Base-by-base conservation (phyloP, 2,888 invertebrate genomes). In the Rotaria macrura region DNA sequence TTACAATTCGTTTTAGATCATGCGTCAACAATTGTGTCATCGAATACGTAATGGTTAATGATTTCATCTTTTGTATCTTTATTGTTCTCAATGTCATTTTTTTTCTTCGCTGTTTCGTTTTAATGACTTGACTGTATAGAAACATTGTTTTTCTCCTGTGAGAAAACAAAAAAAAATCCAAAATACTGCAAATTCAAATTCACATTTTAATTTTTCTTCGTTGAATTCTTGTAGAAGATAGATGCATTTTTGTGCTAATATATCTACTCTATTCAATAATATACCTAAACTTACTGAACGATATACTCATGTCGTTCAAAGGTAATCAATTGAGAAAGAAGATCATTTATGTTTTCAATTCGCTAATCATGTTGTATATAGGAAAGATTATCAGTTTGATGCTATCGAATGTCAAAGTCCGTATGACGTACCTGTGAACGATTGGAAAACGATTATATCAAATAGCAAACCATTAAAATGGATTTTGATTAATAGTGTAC, bases 381-480 rank as follows among this genome's bases (percentile, higher is more conserved):
- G 79, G 12, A 43, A 79, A 79, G 79, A 79, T 43, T 79, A 79
- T 79, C 79, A 2, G 43, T 79, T 79, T 40, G 43, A 79, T 12
- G 79, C 79, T 9, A n/a, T 79, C 43, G 79, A 79, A 79, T 79
- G 79, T 79, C 79, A 79, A 79, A 79, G 43, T 43, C 79, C 79
- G 0, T 79, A 79, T 79, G 79, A 79, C 3, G 12, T 79, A n/a
- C n/a, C 79, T 43, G 12, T 43, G 2, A 10, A 79, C 43, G 25
- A n/a, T 43, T 79, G 79, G 79, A 79, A 79, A 79, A 14, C 40
- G 43, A 4, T 79, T 14, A 43, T 79, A 4, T 25, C 40, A 2
- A 43, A 79, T 3, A n/a, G 43, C 14, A 43, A 43, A 43, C 3
- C 43, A 79, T 43, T 43, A 14, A 79, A 79, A 79, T 79, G 79